Evolutionary conservation across 1,140 invertebrate genomes (phyloP).

Genomic region (Trichonephila clavipes): DNA sequence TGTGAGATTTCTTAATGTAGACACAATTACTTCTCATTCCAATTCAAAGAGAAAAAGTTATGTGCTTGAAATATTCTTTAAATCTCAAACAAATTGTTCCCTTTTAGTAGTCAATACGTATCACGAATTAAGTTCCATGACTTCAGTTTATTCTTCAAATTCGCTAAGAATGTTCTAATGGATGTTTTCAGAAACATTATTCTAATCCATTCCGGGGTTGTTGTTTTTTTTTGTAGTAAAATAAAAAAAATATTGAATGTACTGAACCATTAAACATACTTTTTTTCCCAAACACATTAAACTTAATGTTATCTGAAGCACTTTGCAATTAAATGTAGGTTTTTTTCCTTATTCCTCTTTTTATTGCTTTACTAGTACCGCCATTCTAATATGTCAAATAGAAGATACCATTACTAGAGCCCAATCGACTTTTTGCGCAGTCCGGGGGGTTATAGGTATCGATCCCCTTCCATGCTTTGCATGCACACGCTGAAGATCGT

Average conservation of each 20-base stretch:
- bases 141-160: too few species aligned
- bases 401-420: constrained; percentile 9
- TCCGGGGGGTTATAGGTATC: not conserved
- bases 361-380: not conserved
- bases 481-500: not conserved
- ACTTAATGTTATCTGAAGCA: not conserved
- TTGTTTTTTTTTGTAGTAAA: not conserved
- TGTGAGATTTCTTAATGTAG: too few species aligned
- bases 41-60: too few species aligned
- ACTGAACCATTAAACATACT: not conserved
- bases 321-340: not conserved
- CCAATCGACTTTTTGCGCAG: not conserved
- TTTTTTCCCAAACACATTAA: not conserved
- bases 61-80: too few species aligned
- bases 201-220: too few species aligned
- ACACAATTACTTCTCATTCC: too few species aligned
- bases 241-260: not conserved
- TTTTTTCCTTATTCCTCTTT: not conserved
- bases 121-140: too few species aligned
- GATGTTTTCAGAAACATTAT: too few species aligned
- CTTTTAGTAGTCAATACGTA: too few species aligned
- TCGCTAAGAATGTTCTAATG: too few species aligned
- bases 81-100: too few species aligned
- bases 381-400: not conserved
- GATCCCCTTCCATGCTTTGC: not conserved